phyloP scores from a whole-genome alignment of 2,113 vertebrate species.

The Erythrocebus patas region DNA sequence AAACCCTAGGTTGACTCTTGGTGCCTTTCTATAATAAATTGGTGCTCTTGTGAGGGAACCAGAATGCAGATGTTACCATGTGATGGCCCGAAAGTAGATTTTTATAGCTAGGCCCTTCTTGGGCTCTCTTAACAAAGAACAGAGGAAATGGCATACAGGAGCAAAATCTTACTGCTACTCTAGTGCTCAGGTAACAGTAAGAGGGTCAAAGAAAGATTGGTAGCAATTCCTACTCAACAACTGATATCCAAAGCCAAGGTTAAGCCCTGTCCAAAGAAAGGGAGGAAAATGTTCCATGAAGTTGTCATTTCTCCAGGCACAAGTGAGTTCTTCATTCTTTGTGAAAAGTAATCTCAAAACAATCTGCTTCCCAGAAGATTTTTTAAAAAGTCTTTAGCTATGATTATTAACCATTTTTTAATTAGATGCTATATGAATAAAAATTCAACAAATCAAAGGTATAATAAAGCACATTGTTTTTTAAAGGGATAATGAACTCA shows the following conservation, averaged over 20 bases:
- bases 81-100: neutral
- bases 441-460: neutral
- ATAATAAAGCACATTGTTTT: neutral
- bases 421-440: neutral
- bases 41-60: neutral
- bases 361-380: neutral
- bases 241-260: neutral
- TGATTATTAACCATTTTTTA: neutral
- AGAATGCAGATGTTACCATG: neutral
- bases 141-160: neutral
- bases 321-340: neutral
- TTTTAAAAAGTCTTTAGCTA: neutral
- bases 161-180: neutral
- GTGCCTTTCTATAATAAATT: neutral
- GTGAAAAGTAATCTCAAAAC: neutral
- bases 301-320: neutral
- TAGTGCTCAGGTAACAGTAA: neutral
- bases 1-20: neutral
- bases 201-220: neutral
- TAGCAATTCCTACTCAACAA: neutral
- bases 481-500: neutral
- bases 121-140: neutral
- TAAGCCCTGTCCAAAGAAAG: neutral
- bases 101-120: neutral
- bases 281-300: neutral